phyloP scores from a whole-genome alignment of 2,113 vertebrate species.

The Irena cyanogastra region DNA sequence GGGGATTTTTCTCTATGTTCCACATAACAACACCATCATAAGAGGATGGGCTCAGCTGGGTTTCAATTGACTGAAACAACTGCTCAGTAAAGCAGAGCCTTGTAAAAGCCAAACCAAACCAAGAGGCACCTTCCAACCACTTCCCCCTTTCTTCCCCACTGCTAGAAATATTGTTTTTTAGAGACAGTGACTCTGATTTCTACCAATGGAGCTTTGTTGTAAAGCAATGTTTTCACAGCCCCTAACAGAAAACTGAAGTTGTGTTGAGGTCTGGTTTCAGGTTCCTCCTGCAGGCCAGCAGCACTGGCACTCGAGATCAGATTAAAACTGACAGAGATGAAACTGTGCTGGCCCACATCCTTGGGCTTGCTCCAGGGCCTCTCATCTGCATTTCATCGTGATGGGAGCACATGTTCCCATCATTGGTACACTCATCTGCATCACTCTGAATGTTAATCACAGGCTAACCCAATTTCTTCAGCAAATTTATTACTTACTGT shows the following conservation, averaged over 20 bases:
- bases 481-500: conserved; percentile 73
- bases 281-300: conserved; percentile 49
- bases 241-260: not conserved
- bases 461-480: conserved; percentile 76
- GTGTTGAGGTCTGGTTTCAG: conserved; percentile 28
- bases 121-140: not conserved
- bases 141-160: not conserved
- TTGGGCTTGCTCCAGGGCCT: conserved; percentile 76
- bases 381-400: conserved; percentile 78
- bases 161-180: conserved; percentile 10
- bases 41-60: conserved; percentile 51
- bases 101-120: conserved; percentile 42
- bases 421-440: conserved; percentile 72
- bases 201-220: not conserved
- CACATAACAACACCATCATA: not conserved
- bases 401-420: conserved; percentile 77
- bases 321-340: conserved; percentile 80
- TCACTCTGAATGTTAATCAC: conserved; percentile 78
- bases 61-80: conserved; percentile 44
- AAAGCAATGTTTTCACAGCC: conserved; percentile 28
- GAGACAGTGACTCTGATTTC: not conserved
- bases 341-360: conserved; percentile 73
- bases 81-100: not conserved
- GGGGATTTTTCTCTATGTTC: not conserved
- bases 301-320: conserved; percentile 54